phyloP scores from a whole-genome alignment of 2,797 vertebrate genomes.

The Aselliscus stoliczkanus region DNA sequence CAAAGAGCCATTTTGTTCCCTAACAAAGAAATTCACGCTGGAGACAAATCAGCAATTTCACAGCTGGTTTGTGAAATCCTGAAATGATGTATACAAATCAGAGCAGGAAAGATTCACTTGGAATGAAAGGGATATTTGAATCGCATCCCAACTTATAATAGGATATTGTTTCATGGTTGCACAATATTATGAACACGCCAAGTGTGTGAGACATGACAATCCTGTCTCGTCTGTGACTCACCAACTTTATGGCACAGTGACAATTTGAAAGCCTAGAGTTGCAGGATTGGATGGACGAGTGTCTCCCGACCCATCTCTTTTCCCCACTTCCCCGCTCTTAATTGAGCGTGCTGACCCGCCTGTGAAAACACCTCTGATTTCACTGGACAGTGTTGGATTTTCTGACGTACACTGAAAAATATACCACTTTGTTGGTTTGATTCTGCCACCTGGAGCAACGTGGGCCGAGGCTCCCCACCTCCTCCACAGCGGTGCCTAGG shows the following conservation, averaged over 20 bases:
- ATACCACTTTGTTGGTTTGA: background rate
- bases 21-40: conserved; percentile 8
- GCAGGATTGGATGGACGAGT: background rate
- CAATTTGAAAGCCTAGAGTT: background rate
- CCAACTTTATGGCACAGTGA: background rate
- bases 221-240: background rate
- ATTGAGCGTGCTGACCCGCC: background rate
- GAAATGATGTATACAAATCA: conserved; percentile 22
- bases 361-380: background rate
- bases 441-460: background rate
- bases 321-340: background rate
- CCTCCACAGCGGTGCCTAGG: rapidly evolving
- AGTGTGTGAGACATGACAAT: background rate
- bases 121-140: background rate
- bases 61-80: conserved; percentile 2
- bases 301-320: background rate
- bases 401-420: background rate
- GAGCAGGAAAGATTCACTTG: background rate
- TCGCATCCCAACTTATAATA: background rate
- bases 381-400: background rate
- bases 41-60: conserved; percentile 46
- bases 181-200: background rate
- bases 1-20: background rate
- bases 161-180: background rate
- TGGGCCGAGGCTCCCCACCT: background rate